Conservation (phyloP, 92 coral and sea anemone genomes). For the Isaurus tuberculatus region DNA sequence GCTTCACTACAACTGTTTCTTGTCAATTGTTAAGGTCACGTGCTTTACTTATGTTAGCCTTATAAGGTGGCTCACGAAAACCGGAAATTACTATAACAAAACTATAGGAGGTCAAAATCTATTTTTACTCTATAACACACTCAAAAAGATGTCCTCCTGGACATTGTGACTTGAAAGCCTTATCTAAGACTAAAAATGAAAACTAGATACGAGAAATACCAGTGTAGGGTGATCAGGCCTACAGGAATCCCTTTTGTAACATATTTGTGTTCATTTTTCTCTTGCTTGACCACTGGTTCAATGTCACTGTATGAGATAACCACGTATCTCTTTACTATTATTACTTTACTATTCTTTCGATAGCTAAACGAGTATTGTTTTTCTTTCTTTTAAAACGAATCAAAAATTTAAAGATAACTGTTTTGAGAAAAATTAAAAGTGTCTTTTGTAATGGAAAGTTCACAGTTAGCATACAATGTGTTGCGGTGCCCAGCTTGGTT, state of each 20-base stretch:
- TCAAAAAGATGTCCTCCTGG: slow-evolving; percentile 35
- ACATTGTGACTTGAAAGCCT: slow-evolving; percentile 15
- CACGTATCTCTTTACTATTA: slow-evolving; percentile 12
- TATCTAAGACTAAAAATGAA: slow-evolving; percentile 13
- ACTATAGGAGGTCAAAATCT: slow-evolving; percentile 4
- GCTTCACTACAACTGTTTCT: too few species aligned
- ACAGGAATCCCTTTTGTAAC: background rate
- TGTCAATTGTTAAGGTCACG: too few species aligned
- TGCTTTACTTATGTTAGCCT: too few species aligned
- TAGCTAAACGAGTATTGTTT: slow-evolving; percentile 18
- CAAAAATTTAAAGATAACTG: background rate
- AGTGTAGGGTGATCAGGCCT: slow-evolving; percentile 36
- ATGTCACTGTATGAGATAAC: slow-evolving; percentile 14
- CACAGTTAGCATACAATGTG: slow-evolving; percentile 10
- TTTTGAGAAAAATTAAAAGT: too few species aligned
- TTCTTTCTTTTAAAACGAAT: background rate
- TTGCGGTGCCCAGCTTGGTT: slow-evolving; percentile 9
- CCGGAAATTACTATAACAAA: background rate
- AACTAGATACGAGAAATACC: slow-evolving; percentile 16
- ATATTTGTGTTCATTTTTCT: background rate
- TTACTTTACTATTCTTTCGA: background rate
- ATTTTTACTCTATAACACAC: background rate
- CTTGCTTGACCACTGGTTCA: background rate
- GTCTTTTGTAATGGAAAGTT: background rate
- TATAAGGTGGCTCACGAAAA: too few species aligned